Evolutionary conservation across 2,797 vertebrate genomes (phyloP), one percentile per base, ranked within the genome.

Genomic region (Spea hammondii): DNA sequence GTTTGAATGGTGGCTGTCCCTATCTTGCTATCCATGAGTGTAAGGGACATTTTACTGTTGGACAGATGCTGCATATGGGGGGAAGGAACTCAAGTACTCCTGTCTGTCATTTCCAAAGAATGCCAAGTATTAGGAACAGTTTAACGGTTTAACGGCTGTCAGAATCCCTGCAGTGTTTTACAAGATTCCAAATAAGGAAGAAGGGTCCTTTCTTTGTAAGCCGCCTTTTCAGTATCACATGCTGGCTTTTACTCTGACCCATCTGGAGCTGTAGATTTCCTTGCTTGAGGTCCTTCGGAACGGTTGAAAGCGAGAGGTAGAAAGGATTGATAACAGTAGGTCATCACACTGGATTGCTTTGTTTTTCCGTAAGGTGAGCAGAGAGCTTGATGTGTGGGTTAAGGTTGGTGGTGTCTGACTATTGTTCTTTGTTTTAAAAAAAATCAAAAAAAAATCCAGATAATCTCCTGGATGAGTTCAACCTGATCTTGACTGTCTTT

Each of bases 21-120:
- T 10, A 17, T 45, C 7, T 13, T 6, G 46, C 62, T 6, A 60
- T 74, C 62, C 62, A 71, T 51, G 72, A 68, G 44, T 54, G 8
- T n/a, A 72, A 50, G 17, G 32, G 47, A 32, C n/a, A 53, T 80
- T 68, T 70, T 70, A 79, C 44, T 65, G 17, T 45, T 51, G 69
- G 64, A 62, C 17, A 59, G 49, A 65, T 62, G 44, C 48, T 8
- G n/a, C 49, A 13, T n/a, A 64, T 67, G 69, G 79, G 72, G 79
- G 72, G 51, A 49, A 59, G 69, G 45, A 17, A 9, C 71, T 13
- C 13, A 59, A 17, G 53, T 57, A 62, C 68, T 65, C 62, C 49
- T 85, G 86, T 83, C 83, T 89, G 88, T 91, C 87, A 88, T 83
- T 90, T 86, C 83, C 86, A 84, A 88, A 89, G 90, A 90, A 91